Evolutionary conservation across 1,140 invertebrate genomes (phyloP).

Genomic region (Trypoxylus dichotomus): DNA sequence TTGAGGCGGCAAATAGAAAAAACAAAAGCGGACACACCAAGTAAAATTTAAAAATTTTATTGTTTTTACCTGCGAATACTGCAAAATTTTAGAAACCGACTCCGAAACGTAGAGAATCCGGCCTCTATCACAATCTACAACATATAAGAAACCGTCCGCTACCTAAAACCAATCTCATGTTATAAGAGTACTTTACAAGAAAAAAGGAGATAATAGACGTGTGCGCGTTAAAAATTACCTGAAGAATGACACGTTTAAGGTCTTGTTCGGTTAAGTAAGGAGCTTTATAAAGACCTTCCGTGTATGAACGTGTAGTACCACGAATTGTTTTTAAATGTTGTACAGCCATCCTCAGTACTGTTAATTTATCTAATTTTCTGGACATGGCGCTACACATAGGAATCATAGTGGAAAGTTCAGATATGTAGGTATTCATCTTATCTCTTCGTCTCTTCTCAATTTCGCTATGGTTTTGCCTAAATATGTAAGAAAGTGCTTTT

Average conservation of each 20-base stretch:
- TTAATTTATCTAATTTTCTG: conserved; percentile 90
- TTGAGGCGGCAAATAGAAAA: too few relatives aligned
- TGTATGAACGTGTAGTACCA: conserved; percentile 77
- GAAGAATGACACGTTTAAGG: conserved; percentile 71
- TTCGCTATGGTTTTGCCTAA: conserved; percentile 87
- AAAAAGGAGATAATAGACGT: neutral
- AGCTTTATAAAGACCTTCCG: conserved; percentile 81
- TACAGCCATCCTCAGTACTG: conserved; percentile 90
- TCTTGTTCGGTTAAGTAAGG: conserved; percentile 88
- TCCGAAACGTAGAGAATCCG: conserved; percentile 89
- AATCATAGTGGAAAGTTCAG: conserved; percentile 85
- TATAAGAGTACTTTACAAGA: too few relatives aligned
- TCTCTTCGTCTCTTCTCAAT: conserved; percentile 92
- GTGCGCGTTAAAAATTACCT: conserved; percentile 56
- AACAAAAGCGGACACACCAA: too few relatives aligned
- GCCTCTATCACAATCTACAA: conserved; percentile 90
- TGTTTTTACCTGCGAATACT: conserved; percentile 77
- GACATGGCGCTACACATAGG: conserved; percentile 94
- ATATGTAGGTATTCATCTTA: conserved; percentile 96
- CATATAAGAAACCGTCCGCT: conserved; percentile 90
- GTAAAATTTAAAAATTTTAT: neutral
- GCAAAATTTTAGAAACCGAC: conserved; percentile 81
- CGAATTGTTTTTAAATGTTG: conserved; percentile 86
- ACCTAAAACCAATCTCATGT: conserved; percentile 60
- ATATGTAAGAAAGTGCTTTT: too few relatives aligned